phyloP scores from a whole-genome alignment of 2,888 invertebrate genomes.

The Bhutanitis thaidina region DNA sequence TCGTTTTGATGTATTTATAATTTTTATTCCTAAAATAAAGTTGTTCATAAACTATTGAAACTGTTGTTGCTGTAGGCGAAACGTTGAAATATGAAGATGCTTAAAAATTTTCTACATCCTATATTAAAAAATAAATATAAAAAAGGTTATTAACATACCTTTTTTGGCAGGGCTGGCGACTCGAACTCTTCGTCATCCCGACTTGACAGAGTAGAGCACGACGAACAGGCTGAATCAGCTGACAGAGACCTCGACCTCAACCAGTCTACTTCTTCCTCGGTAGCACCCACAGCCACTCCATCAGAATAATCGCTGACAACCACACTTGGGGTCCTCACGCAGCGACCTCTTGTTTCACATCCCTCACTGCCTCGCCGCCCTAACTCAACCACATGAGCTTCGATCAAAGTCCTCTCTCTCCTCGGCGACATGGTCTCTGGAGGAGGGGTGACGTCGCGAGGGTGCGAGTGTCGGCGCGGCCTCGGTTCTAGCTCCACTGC shows the following conservation, averaged over 20 bases:
- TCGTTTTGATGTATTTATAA: too few relatives aligned
- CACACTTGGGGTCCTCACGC: conserved; percentile 90
- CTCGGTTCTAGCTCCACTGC: conserved; percentile 77
- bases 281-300: conserved; percentile 72
- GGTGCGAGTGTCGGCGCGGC: conserved; percentile 53
- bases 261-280: conserved; percentile 70
- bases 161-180: conserved; percentile 67
- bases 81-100: too few relatives aligned
- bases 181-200: conserved; percentile 83
- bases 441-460: conserved; percentile 61
- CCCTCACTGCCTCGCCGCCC: conserved; percentile 75
- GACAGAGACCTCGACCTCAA: conserved; percentile 73
- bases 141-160: conserved; percentile 50
- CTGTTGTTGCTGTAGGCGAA: too few relatives aligned
- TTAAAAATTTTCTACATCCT: too few relatives aligned
- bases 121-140: not conserved
- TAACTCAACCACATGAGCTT: conserved; percentile 79
- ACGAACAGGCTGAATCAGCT: conserved; percentile 87
- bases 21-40: too few relatives aligned
- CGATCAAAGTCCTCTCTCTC: conserved; percentile 59
- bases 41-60: too few relatives aligned
- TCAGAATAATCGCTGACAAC: conserved; percentile 94
- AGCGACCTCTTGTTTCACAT: conserved; percentile 71
- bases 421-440: conserved; percentile 61
- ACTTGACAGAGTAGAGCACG: conserved; percentile 86